These are phyloP conservation scores for Caenorhabditis wallacei DNA, from an alignment of 2,888 invertebrate genomes.

Conservation along the genomic window DNA sequence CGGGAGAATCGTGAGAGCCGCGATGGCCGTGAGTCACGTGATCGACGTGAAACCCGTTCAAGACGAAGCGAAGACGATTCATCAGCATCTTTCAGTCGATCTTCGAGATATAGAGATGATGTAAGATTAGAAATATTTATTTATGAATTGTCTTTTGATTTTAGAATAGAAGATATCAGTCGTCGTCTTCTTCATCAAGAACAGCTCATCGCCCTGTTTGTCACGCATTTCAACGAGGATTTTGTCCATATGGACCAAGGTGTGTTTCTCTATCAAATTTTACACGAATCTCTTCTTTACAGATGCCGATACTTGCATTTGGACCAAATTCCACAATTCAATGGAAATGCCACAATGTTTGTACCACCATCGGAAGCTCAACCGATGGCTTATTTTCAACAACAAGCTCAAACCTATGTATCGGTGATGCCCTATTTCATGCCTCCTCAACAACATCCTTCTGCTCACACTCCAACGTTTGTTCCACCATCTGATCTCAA, in stretches of 20 bases:
- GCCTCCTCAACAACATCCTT: not conserved
- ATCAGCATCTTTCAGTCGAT: not conserved
- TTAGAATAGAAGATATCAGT: conserved; percentile 16
- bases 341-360: conserved; percentile 21
- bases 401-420: conserved; percentile 17
- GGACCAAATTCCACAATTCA: conserved; percentile 26
- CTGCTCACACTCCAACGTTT: not conserved
- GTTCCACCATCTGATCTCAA: not conserved
- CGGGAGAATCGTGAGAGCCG: not conserved
- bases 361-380: conserved; percentile 2
- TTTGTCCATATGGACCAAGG: conserved; percentile 52
- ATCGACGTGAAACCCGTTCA: conserved; percentile 7
- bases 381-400: conserved; percentile 10
- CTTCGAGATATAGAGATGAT: conserved; percentile 7
- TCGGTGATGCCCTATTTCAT: conserved; percentile 25
- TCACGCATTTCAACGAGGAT: conserved; percentile 46
- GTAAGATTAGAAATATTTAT: not conserved
- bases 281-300: not conserved
- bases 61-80: not conserved
- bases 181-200: conserved; percentile 6
- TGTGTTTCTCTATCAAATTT: conserved; percentile 2
- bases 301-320: conserved; percentile 29
- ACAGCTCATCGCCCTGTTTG: conserved; percentile 14
- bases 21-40: not conserved
- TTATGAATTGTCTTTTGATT: not conserved